These are phyloP conservation scores for Bufo bufo DNA, from an alignment of 2,113 vertebrate species.

Conservation along the genomic window DNA sequence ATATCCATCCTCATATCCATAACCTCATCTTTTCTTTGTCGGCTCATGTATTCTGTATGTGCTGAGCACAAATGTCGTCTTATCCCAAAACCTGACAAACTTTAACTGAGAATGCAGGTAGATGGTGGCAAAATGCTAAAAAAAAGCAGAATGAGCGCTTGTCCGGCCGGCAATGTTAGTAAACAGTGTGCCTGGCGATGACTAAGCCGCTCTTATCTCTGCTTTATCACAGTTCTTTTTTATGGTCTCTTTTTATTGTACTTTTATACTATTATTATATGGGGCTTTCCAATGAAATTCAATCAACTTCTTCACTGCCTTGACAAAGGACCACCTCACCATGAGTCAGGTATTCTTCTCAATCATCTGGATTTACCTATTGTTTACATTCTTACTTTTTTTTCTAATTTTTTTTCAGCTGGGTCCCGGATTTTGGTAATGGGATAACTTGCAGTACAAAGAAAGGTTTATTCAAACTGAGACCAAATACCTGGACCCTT, in stretches of 20 bases:
- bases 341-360: conserved; percentile 8
- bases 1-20: too few relatives aligned
- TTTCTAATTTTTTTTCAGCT: conserved; percentile 23
- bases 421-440: conserved; percentile 22
- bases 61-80: background rate
- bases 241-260: background rate
- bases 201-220: background rate
- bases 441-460: conserved; percentile 21
- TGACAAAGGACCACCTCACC: conserved; percentile 20
- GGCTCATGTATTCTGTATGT: background rate
- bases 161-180: background rate
- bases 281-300: conserved; percentile 17
- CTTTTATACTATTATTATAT: background rate
- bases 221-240: background rate
- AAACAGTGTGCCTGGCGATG: background rate
- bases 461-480: conserved; percentile 23
- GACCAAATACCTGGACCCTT: conserved; percentile 15
- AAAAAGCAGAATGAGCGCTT: background rate
- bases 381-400: conserved; percentile 25
- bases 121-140: background rate
- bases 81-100: background rate
- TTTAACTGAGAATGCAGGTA: background rate
- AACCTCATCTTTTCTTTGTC: too few relatives aligned
- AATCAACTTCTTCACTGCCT: background rate
- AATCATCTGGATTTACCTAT: conserved; percentile 23